A percentile compares a stretch with the other conserved stretches of the same genome.
Conservation (phyloP, 1,140 invertebrate genomes). For the Neuroterus valhalla region DNA sequence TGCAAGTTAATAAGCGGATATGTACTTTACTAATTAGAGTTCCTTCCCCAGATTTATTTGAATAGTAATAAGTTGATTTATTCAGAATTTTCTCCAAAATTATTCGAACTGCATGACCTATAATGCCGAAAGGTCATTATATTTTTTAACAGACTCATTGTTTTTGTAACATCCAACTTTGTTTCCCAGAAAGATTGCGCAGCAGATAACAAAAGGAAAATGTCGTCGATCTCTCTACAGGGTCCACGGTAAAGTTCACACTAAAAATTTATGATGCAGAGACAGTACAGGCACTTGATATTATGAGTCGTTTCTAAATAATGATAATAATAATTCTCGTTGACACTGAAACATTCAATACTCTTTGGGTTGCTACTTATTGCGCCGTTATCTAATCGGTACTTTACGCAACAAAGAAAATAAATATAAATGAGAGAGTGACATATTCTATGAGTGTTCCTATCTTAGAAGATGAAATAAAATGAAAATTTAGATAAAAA, state of each 20-base stretch:
- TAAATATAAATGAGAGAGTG: neutral
- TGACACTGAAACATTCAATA: slow-evolving; percentile 29
- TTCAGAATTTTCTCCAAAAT: no score
- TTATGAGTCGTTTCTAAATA: slow-evolving; percentile 37
- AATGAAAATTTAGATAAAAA: no score
- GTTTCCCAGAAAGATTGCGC: neutral
- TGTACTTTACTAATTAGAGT: neutral
- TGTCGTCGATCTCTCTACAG: neutral
- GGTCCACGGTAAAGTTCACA: slow-evolving; percentile 12
- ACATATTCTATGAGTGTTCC: neutral
- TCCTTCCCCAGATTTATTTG: neutral
- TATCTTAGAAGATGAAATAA: no score
- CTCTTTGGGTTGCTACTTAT: slow-evolving; percentile 44
- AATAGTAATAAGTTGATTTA: neutral
- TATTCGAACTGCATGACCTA: no score
- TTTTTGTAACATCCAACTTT: slow-evolving; percentile 5
- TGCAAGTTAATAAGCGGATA: neutral
- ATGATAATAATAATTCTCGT: slow-evolving; percentile 38
- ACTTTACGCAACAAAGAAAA: slow-evolving; percentile 14
- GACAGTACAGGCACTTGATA: slow-evolving; percentile 15
- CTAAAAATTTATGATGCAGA: slow-evolving; percentile 10
- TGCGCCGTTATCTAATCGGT: slow-evolving; percentile 43
- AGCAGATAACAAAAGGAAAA: slow-evolving; percentile 3
- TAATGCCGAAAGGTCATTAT: no score
- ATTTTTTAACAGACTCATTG: neutral